These are phyloP conservation scores for Porites australiensis DNA, from an alignment of 64 coral and sea anemone species.

Conservation along the genomic window DNA sequence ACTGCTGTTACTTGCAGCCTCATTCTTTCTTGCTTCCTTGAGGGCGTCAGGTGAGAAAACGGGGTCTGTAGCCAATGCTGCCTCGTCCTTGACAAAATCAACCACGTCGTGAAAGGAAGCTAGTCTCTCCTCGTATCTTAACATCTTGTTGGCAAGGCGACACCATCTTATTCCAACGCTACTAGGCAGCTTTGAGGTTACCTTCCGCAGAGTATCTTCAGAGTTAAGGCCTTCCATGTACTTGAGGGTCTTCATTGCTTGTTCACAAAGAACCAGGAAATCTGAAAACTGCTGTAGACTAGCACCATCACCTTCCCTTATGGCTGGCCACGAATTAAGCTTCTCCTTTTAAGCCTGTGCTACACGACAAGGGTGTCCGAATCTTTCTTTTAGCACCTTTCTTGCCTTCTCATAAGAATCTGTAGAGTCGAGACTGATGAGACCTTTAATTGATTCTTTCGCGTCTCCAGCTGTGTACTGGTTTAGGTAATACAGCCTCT, in stretches of 20 bases:
- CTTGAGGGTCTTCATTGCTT: slow-evolving; percentile 41
- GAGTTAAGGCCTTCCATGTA: slow-evolving; percentile 55
- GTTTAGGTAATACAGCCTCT: slow-evolving; percentile 50
- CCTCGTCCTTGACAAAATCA: slow-evolving; percentile 45
- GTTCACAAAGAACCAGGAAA: slow-evolving; percentile 50
- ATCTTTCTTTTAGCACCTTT: slow-evolving; percentile 54
- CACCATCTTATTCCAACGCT: slow-evolving; percentile 52
- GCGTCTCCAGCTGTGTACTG: slow-evolving; percentile 54
- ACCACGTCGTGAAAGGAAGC: slow-evolving; percentile 48
- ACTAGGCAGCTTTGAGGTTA: slow-evolving; percentile 54
- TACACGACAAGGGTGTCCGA: slow-evolving; percentile 54
- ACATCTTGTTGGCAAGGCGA: slow-evolving; percentile 33
- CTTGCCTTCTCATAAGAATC: slow-evolving; percentile 59
- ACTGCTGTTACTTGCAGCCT: neutral
- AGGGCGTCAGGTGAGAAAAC: slow-evolving; percentile 52
- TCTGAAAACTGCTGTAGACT: slow-evolving; percentile 34
- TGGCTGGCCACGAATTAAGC: slow-evolving; percentile 49
- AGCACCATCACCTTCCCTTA: slow-evolving; percentile 33
- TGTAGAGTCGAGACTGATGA: slow-evolving; percentile 28
- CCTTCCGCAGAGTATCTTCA: slow-evolving; percentile 21
- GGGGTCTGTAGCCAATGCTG: slow-evolving; percentile 63
- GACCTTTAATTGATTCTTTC: slow-evolving; percentile 63
- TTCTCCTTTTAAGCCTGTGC: slow-evolving; percentile 46
- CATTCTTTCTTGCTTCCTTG: slow-evolving; percentile 30
- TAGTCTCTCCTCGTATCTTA: slow-evolving; percentile 35